Conservation (phyloP, 2,113 vertebrate species). For the Tetraodon nigroviridis region DNA sequence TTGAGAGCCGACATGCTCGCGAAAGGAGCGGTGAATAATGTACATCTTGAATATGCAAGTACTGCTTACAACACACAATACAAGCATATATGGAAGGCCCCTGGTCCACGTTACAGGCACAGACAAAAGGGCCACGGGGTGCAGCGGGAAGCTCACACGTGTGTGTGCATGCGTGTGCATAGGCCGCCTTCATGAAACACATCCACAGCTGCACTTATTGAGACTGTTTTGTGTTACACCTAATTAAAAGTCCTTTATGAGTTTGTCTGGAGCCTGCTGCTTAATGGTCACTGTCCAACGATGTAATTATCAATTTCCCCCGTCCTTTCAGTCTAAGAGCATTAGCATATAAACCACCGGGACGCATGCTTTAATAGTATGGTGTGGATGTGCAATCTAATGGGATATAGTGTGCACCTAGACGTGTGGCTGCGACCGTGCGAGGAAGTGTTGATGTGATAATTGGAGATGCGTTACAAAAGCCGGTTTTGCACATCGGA, state of each 20-base stretch:
- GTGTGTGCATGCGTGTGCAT: slow-evolving; percentile 35
- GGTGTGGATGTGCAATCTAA: slow-evolving; percentile 39
- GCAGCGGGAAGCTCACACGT: slow-evolving; percentile 42
- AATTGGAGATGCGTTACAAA: slow-evolving; percentile 13
- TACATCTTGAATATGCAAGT: slow-evolving; percentile 79
- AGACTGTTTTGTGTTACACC: slow-evolving; percentile 39
- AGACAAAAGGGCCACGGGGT: slow-evolving; percentile 61
- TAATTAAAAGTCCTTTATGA: slow-evolving; percentile 58
- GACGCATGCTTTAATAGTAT: slow-evolving; percentile 42
- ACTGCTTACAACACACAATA: slow-evolving; percentile 58
- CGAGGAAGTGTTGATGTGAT: slow-evolving; percentile 23
- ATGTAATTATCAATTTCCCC: slow-evolving; percentile 60
- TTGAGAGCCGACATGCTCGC: slow-evolving; percentile 60
- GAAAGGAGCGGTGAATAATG: slow-evolving; percentile 74
- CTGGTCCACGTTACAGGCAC: slow-evolving; percentile 54
- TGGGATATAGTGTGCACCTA: slow-evolving; percentile 33
- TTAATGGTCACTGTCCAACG: slow-evolving; percentile 44
- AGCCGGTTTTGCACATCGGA: background rate
- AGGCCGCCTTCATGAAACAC: slow-evolving; percentile 33
- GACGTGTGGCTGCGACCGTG: slow-evolving; percentile 12
- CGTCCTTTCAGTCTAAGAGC: slow-evolving; percentile 36
- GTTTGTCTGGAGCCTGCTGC: slow-evolving; percentile 57
- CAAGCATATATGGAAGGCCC: slow-evolving; percentile 56
- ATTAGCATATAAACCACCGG: slow-evolving; percentile 52
- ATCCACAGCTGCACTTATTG: slow-evolving; percentile 33